A percentile compares a stretch with the other conserved stretches of the same genome.
Evolutionary conservation across 2,113 vertebrate species (phyloP).

Genomic region (Accipiter virgatus): DNA sequence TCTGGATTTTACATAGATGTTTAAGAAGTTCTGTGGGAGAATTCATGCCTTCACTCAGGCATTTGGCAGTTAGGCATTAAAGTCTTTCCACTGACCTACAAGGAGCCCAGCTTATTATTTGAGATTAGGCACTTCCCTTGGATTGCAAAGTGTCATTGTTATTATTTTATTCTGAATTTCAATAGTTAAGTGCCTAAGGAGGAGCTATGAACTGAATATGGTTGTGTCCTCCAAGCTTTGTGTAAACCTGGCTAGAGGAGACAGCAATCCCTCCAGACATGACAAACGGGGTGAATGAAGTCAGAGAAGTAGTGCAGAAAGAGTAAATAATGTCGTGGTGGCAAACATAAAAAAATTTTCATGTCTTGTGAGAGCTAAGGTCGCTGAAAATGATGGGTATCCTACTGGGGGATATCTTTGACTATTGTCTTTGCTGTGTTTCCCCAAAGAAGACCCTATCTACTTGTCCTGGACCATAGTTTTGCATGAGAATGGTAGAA

Average conservation of each 20-base stretch:
- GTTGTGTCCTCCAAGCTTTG: neutral
- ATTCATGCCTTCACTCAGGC: neutral
- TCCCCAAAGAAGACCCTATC: neutral
- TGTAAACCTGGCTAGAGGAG: neutral
- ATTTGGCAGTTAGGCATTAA: neutral
- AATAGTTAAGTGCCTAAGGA: neutral
- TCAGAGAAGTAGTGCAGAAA: neutral
- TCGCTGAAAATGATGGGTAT: neutral
- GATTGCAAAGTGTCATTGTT: neutral
- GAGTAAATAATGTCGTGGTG: neutral
- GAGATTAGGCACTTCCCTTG: neutral
- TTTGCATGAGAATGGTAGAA: neutral
- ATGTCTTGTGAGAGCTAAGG: neutral
- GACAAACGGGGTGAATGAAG: neutral
- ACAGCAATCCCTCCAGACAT: neutral
- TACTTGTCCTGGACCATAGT: neutral
- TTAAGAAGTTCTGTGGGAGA: neutral
- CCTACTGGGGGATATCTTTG: neutral
- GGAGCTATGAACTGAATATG: neutral
- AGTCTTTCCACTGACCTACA: neutral
- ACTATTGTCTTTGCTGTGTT: neutral
- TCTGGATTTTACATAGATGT: conserved; percentile 26
- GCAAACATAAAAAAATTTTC: neutral
- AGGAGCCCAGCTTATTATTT: neutral
- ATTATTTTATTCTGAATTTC: neutral